Conservation (phyloP, 2,113 vertebrate genomes). For the Serilophus lunatus region DNA sequence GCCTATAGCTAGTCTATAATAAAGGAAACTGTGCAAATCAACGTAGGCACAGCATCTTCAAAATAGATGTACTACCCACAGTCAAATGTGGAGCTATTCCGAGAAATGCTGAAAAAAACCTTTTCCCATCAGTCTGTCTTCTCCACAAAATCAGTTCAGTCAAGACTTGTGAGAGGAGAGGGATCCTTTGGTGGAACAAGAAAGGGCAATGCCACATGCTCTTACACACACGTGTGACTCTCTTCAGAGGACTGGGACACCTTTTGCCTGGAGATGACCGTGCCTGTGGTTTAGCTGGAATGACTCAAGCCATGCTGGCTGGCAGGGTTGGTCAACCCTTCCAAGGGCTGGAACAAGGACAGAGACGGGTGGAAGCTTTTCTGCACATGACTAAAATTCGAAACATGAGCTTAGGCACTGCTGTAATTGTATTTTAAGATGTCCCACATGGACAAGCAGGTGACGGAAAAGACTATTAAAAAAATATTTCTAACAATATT, state of each 20-base stretch:
- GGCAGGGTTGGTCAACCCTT: neutral
- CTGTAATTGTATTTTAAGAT: neutral
- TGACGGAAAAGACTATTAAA: neutral
- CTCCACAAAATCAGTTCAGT: neutral
- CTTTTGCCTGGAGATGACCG: accelerated
- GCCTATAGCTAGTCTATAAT: constrained; percentile 24
- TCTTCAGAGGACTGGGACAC: neutral
- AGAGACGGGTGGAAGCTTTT: neutral
- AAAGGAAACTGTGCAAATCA: constrained; percentile 50
- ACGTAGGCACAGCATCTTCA: constrained; percentile 31
- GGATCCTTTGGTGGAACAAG: neutral
- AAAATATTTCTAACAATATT: neutral
- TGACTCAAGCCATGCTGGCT: accelerated
- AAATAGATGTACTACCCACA: constrained; percentile 17
- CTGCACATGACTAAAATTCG: neutral
- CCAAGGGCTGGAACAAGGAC: neutral
- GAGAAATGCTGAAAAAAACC: neutral
- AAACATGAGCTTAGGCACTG: neutral
- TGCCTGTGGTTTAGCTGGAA: neutral
- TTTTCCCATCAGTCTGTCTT: constrained; percentile 2
- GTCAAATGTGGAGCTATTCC: neutral
- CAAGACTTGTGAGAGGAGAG: neutral
- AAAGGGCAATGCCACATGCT: accelerated
- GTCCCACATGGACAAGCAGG: neutral
- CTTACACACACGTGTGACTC: neutral